Evolutionary conservation across 2,113 vertebrate species (phyloP).

Genomic region (Tragelaphus buxtoni): DNA sequence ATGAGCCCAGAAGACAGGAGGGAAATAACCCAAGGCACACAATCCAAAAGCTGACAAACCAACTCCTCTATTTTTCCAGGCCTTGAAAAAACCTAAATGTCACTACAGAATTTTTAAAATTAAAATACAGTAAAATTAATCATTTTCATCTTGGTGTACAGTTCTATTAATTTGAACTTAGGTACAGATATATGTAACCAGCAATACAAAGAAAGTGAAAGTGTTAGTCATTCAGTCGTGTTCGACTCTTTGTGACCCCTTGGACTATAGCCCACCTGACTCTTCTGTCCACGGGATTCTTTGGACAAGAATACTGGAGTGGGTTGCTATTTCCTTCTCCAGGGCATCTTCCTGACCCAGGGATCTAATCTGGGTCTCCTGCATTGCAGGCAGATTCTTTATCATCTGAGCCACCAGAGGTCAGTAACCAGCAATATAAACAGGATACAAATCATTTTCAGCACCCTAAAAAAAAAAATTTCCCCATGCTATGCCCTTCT

Average conservation of each 20-base stretch:
- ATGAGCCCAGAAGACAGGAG: background rate
- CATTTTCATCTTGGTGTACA: background rate
- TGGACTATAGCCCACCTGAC: background rate
- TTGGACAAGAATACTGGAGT: background rate
- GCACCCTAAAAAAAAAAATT: background rate
- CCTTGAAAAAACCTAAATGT: background rate
- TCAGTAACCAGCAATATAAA: background rate
- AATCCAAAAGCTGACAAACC: background rate
- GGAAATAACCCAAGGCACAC: background rate
- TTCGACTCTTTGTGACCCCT: background rate
- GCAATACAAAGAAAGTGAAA: background rate
- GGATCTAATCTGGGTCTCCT: background rate
- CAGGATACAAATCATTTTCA: background rate
- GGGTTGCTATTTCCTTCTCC: background rate
- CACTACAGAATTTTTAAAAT: background rate
- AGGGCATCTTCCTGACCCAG: background rate
- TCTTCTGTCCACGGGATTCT: background rate
- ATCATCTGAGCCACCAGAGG: background rate
- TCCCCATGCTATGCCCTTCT: background rate
- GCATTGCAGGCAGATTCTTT: background rate
- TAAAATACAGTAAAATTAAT: background rate
- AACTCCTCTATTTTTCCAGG: background rate
- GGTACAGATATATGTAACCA: background rate
- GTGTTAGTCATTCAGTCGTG: background rate
- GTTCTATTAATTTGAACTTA: background rate